phyloP scores from a whole-genome alignment of 2,888 invertebrate species.

The Sepiola atlantica region DNA sequence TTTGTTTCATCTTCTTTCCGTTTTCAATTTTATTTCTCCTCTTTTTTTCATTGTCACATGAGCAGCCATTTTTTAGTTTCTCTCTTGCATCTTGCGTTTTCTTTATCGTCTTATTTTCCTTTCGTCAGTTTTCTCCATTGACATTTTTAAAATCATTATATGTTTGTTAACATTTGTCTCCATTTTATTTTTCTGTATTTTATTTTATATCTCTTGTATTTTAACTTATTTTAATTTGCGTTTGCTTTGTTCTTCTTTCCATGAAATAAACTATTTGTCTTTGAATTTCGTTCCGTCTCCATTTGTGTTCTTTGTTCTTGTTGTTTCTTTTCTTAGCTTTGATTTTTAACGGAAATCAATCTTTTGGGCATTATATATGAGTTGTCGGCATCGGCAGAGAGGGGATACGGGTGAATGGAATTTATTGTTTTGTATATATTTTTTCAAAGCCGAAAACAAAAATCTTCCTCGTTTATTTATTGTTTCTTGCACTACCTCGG shows the following conservation, averaged over 20 bases:
- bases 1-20: too few species aligned
- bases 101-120: neutral
- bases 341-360: conserved; percentile 22
- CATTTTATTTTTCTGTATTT: neutral
- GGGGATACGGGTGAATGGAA: neutral
- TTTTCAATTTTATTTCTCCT: too few species aligned
- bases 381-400: neutral
- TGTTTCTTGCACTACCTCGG: neutral
- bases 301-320: neutral
- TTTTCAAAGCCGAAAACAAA: neutral
- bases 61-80: neutral
- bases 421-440: neutral
- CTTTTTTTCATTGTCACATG: neutral
- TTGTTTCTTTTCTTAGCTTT: neutral
- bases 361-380: neutral
- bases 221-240: neutral
- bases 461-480: neutral
- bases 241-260: conserved; percentile 18
- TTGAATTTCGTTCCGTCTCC: neutral
- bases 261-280: conserved; percentile 32
- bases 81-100: neutral
- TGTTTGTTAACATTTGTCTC: neutral
- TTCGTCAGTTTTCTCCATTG: neutral
- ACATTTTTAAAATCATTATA: neutral
- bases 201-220: neutral